Base-by-base conservation (phyloP, 2,888 invertebrate genomes). In the Dicyrtomina minuta region DNA sequence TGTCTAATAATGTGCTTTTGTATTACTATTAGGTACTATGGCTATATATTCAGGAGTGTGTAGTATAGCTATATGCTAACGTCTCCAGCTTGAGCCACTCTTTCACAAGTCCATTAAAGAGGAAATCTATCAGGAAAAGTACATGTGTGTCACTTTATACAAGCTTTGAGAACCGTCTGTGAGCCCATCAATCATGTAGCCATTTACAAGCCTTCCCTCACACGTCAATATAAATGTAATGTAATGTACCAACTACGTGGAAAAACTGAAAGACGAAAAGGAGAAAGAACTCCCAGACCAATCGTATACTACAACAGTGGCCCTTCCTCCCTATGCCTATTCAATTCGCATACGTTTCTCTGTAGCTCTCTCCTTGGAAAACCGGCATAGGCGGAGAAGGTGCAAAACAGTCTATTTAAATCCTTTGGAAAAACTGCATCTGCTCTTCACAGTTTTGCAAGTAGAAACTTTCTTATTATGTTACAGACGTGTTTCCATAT, bases 161-260 rank as follows among this genome's bases (percentile, higher is more conserved):
- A 56, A 41, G 68, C 51, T 60, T 20, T 51, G 59, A 60, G 51
- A 60, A 68, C 53, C 59, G 58, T 65, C 33, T 61, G 24, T 17
- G 53, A 61, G 55, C 22, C 65, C 68, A 71, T 71, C 71, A 71
- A 71, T 71, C 71, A 71, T 71, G 58, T 27, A 53, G 27, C 71
- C 68, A 68, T 71, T 71, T 65, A 68, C 56, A 68, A 68, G 61
- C 68, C 68, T 68, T 68, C 68, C 46, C 62, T 55, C 62, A 62
- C 53, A 68, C 62, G 68, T 68, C 68, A 68, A 68, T 68, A 68
- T 62, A 68, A 68, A 68, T 68, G 68, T 68, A 62, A 55, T 43
- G 56, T 41, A 24, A 68, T 3, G 5, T 20, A 24, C 58, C 17
- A 2, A 20, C 13, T 15, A 41, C 33, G 22, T 12, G 26, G 17